Percentiles rank a stretch among this genome's conserved stretches.
phyloP scores from a whole-genome alignment of 2,113 vertebrate species.

The Phyllopteryx taeniolatus region DNA sequence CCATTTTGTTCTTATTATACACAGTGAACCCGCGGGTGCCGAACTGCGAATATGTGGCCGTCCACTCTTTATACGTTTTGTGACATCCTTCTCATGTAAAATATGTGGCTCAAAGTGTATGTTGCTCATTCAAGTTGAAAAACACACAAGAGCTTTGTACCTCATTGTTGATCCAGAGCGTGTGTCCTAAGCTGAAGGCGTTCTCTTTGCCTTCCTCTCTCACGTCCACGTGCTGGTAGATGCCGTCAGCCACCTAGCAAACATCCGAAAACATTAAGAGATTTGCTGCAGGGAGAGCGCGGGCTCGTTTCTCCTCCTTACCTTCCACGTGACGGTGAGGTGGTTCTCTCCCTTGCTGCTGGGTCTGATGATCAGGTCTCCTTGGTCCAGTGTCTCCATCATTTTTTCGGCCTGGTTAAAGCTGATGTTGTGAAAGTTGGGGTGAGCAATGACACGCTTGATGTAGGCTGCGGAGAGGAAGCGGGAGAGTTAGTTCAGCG shows the following conservation, averaged over 20 bases:
- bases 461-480: constrained; percentile 81
- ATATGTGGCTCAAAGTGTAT: too few species aligned
- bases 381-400: constrained; percentile 99
- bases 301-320: constrained; percentile 11
- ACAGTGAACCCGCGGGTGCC: too few species aligned
- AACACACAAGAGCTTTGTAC: constrained; percentile 56
- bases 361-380: constrained; percentile 93
- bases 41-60: too few species aligned
- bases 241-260: constrained; percentile 83
- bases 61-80: too few species aligned
- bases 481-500: neutral
- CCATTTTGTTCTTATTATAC: too few species aligned
- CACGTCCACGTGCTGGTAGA: constrained; percentile 95
- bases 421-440: constrained; percentile 99
- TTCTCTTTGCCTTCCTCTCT: constrained; percentile 98
- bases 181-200: constrained; percentile 96
- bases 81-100: too few species aligned
- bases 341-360: constrained; percentile 99
- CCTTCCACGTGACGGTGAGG: constrained; percentile 96
- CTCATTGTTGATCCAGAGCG: constrained; percentile 94
- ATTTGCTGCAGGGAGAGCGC: neutral
- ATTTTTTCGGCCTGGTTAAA: constrained; percentile 99
- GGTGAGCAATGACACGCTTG: constrained; percentile 96
- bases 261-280: neutral
- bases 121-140: too few species aligned